phyloP scores from a whole-genome alignment of 37 sponge, comb jelly and placozoan genomes.

The Tethya wilhelma region DNA sequence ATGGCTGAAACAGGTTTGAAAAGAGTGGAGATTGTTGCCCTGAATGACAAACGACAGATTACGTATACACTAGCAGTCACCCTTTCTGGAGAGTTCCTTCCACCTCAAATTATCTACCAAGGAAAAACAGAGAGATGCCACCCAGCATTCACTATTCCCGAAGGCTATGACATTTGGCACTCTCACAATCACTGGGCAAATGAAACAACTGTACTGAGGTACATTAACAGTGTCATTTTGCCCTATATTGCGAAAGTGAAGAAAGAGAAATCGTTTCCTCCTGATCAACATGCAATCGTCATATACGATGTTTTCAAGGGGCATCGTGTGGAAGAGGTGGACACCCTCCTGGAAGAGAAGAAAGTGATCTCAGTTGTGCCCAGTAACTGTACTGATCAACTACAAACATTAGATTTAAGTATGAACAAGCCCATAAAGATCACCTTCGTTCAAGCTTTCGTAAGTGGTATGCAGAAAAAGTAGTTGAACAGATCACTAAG shows the following conservation, averaged over 20 bases:
- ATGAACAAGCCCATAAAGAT: slow-evolving; percentile 59
- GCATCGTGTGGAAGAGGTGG: slow-evolving; percentile 11
- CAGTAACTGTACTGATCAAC: slow-evolving; percentile 43
- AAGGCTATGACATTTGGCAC: not conserved
- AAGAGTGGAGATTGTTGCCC: not conserved
- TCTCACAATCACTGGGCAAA: slow-evolving; percentile 39
- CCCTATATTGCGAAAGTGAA: slow-evolving; percentile 26
- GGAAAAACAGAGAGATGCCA: not conserved
- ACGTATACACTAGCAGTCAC: not conserved
- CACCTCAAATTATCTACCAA: not conserved
- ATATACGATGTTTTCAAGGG: slow-evolving; percentile 58
- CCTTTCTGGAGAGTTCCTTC: not conserved
- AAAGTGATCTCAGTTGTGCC: slow-evolving; percentile 44
- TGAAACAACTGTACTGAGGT: slow-evolving; percentile 47
- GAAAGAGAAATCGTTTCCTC: not conserved
- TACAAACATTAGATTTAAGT: slow-evolving; percentile 60
- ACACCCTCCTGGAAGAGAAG: not conserved
- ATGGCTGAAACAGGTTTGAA: no score
- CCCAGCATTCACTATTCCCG: not conserved
- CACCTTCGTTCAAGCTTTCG: slow-evolving; percentile 30
- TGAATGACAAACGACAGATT: not conserved
- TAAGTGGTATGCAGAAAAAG: slow-evolving; percentile 59
- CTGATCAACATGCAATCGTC: slow-evolving; percentile 25
- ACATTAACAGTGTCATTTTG: slow-evolving; percentile 35
- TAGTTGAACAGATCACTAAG: not conserved